A percentile compares a stretch with the other conserved stretches of the same genome.
These are phyloP conservation scores for Hylomyscus alleni DNA, from an alignment of 2,797 vertebrate species.

Conservation along the genomic window DNA sequence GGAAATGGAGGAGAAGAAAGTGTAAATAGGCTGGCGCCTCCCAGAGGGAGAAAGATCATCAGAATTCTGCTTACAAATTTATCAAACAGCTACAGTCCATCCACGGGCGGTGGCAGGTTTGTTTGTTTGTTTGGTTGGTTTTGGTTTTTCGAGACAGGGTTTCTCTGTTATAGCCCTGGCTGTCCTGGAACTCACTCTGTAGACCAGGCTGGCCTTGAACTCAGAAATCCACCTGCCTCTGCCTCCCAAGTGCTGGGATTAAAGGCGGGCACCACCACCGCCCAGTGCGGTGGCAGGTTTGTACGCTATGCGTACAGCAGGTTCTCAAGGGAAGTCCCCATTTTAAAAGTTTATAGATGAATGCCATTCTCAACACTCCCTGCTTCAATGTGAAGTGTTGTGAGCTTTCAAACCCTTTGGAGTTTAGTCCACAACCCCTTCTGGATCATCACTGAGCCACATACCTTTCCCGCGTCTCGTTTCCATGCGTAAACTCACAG, in stretches of 20 bases:
- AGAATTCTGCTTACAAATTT: constrained; percentile 31
- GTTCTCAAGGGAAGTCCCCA: neutral
- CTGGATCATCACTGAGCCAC: neutral
- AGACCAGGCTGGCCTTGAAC: too few species aligned
- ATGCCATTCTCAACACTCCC: neutral
- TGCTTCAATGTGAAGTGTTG: neutral
- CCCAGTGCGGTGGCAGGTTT: neutral
- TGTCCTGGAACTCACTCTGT: too few species aligned
- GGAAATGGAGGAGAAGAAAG: neutral
- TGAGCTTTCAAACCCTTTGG: neutral
- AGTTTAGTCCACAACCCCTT: neutral
- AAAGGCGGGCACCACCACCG: too few species aligned
- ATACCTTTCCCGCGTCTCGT: neutral
- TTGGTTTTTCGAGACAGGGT: too few species aligned
- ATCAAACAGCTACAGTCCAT: constrained; percentile 2
- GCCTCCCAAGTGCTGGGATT: too few species aligned
- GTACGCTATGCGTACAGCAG: neutral
- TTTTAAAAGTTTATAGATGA: neutral
- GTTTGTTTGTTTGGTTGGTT: too few species aligned
- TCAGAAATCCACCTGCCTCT: too few species aligned
- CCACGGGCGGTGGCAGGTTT: neutral
- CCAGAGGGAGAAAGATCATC: neutral
- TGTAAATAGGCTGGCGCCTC: neutral
- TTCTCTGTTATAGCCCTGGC: too few species aligned
- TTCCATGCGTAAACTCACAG: neutral